Conservation (phyloP, 1,140 invertebrate species). For the Eciton burchellii region DNA sequence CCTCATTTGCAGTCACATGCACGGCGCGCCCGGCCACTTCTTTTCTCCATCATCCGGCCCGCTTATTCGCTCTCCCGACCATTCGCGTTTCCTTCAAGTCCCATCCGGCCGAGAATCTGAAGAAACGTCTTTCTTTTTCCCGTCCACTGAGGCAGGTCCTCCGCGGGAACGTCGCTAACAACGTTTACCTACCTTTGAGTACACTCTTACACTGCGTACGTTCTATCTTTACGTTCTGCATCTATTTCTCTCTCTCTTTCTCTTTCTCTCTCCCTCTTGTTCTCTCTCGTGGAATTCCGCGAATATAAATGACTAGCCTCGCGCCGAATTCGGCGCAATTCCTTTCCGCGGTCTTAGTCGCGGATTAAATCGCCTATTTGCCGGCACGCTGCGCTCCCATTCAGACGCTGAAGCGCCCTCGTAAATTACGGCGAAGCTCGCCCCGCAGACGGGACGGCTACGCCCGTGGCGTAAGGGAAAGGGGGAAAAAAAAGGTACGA, state of each 20-base stretch:
- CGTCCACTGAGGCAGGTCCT: background rate
- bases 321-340: constrained; percentile 46
- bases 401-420: constrained; percentile 50
- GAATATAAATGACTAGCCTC: constrained; percentile 5
- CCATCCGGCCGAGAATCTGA: background rate
- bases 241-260: too few species aligned
- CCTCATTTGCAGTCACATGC: constrained; percentile 79
- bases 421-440: constrained; percentile 49
- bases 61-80: constrained; percentile 57
- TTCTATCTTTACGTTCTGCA: too few species aligned
- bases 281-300: constrained; percentile 1
- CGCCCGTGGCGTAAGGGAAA: constrained; percentile 10
- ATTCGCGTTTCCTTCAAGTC: constrained; percentile 56
- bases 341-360: constrained; percentile 41
- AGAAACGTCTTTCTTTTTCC: constrained; percentile 12
- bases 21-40: constrained; percentile 66
- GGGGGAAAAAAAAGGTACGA: constrained; percentile 68
- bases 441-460: constrained; percentile 55
- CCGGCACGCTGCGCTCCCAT: constrained; percentile 41
- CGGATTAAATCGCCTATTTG: constrained; percentile 57
- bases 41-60: constrained; percentile 21
- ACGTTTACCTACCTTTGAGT: background rate
- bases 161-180: background rate
- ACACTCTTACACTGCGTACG: background rate
- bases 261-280: too few species aligned